phyloP scores from a whole-genome alignment of 2,797 vertebrate genomes.

The Selene dorsalis region DNA sequence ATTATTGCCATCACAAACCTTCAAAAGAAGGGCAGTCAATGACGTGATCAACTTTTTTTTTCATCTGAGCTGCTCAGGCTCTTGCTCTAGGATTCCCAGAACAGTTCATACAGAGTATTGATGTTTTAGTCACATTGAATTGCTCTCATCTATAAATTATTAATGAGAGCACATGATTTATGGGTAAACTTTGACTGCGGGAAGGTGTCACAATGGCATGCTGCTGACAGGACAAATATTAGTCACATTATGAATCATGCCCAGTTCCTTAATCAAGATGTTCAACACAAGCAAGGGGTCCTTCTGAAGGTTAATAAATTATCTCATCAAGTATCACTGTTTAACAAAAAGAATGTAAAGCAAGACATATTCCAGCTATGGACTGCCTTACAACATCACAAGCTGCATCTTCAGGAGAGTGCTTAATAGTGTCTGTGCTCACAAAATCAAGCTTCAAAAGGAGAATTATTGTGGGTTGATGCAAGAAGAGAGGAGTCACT shows the following conservation, averaged over 20 bases:
- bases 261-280: conserved; percentile 24
- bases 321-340: neutral
- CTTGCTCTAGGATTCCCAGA: conserved; percentile 37
- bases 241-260: conserved; percentile 49
- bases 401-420: conserved; percentile 31
- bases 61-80: conserved; percentile 35
- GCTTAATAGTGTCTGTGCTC: conserved; percentile 38
- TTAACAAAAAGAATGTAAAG: no score
- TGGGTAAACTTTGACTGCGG: conserved; percentile 63
- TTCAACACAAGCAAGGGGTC: conserved; percentile 12
- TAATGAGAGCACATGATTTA: conserved; percentile 72
- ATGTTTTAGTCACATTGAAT: conserved; percentile 64
- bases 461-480: conserved; percentile 29
- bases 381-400: neutral
- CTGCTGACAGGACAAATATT: conserved; percentile 64
- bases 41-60: conserved; percentile 20
- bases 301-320: neutral
- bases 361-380: neutral
- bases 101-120: conserved; percentile 58
- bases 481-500: conserved; percentile 30
- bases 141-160: conserved; percentile 70
- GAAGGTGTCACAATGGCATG: conserved; percentile 50
- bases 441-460: conserved; percentile 34
- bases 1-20: conserved; percentile 39
- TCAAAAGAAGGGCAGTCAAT: conserved; percentile 51